Base-by-base conservation (phyloP, 2,797 vertebrate species). In the Heteromormyrus szaboi region DNA sequence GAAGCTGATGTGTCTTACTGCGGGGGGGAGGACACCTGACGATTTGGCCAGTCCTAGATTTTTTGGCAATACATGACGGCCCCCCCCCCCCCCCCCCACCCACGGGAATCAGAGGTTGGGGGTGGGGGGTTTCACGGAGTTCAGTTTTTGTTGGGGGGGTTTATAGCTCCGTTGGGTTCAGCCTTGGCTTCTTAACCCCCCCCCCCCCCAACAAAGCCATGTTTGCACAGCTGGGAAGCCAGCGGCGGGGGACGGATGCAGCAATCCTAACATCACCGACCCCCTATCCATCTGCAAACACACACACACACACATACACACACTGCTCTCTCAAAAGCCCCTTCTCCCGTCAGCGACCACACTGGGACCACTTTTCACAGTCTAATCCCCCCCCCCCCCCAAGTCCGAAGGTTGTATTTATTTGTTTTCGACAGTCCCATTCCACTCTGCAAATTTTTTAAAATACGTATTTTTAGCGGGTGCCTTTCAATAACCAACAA, bases 211-310 rank as follows among this genome's bases (percentile, higher is more conserved):
- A 91, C 51, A 91, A 93, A 92, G 92, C 88, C 48, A 68, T 95
- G 94, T 96, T 96, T 95, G 94, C 94, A 95, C 91, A 95, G 94
- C 95, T 94, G 94, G 94, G 92, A 90, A 92, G 93, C 92, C 93
- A 93, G 93, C 89, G 90, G 92, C 91, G 91, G 92, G 91, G 76
- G 76, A 29, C 76, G 65, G 89, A 88, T 50, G 76, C 88, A 88
- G 90, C 89, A 88, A 89, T 51, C 89, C 86, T 56, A 56, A 54
- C 50, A 53, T 29, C 50, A 84, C 41, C 59, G 33, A 88, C 65
- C 76, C 54, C 88, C 88, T 12, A 85, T 11, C 17, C 83, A 85
- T 51, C 12, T 54, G 33, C 53, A 87, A 33, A 87, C 85, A 62
- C 33, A 41, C 85, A 62, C 53, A 62, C 85, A 59, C 72, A 79